Evolutionary conservation across 2,113 vertebrate species (phyloP).

Genomic region (Crotalus horridus): DNA sequence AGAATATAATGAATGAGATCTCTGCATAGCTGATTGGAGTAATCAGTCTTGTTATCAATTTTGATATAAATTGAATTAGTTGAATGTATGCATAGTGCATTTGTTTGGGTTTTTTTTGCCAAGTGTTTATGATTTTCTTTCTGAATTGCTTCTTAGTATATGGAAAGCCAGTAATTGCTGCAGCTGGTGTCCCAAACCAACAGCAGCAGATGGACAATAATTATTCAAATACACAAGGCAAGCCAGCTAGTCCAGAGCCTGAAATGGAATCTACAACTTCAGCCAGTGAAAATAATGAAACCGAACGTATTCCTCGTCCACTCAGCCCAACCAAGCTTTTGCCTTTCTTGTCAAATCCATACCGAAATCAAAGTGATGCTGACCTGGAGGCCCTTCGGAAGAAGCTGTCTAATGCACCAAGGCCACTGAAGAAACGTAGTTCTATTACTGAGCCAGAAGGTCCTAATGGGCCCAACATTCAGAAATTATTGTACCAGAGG

Average conservation of each 20-base stretch:
- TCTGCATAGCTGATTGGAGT: neutral
- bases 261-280: slow-evolving; percentile 65
- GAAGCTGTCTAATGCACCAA: slow-evolving; percentile 89
- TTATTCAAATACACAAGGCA: slow-evolving; percentile 70
- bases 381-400: slow-evolving; percentile 92
- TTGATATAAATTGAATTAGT: neutral
- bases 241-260: slow-evolving; percentile 69
- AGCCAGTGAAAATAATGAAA: slow-evolving; percentile 71
- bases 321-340: slow-evolving; percentile 96
- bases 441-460: slow-evolving; percentile 97
- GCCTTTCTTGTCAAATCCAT: slow-evolving; percentile 92
- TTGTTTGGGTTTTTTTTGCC: neutral
- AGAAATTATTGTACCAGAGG: slow-evolving; percentile 95
- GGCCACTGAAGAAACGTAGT: slow-evolving; percentile 94
- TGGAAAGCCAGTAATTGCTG: slow-evolving; percentile 86
- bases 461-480: slow-evolving; percentile 92
- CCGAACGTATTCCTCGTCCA: slow-evolving; percentile 87
- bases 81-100: neutral
- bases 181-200: slow-evolving; percentile 61
- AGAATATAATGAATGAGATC: neutral
- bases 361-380: slow-evolving; percentile 93
- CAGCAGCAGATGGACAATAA: slow-evolving; percentile 72
- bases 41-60: neutral
- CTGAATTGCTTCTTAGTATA: slow-evolving; percentile 75
- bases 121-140: slow-evolving; percentile 20